Evolutionary conservation across 2,797 vertebrate genomes (phyloP).

Genomic region (Neopelma chrysocephalum): DNA sequence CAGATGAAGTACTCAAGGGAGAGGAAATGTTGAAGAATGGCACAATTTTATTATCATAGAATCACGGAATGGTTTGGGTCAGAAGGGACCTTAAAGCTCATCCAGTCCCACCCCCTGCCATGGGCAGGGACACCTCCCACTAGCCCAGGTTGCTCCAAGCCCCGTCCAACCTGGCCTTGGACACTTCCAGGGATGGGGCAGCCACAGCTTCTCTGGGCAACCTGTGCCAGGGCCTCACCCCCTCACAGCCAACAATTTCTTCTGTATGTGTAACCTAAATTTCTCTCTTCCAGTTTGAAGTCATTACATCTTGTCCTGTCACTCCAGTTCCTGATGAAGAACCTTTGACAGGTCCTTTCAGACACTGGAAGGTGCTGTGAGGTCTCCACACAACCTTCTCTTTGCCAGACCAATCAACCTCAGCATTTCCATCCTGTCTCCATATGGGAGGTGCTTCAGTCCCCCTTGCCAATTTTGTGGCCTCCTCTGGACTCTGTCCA

Average conservation of each 20-base stretch:
- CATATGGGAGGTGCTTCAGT: not conserved
- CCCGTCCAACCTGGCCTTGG: not conserved
- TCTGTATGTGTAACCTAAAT: not conserved
- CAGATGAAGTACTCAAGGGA: not conserved
- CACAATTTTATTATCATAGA: rapidly evolving
- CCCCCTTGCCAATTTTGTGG: rapidly evolving
- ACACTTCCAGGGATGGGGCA: not conserved
- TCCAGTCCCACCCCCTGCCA: rapidly evolving
- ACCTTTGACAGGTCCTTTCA: not conserved
- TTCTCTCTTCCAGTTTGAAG: not conserved
- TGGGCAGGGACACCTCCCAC: not conserved
- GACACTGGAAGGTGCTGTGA: not conserved
- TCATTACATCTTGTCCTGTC: not conserved
- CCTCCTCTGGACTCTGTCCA: not conserved
- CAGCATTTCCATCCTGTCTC: not conserved
- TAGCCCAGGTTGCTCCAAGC: not conserved
- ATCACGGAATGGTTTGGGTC: not conserved
- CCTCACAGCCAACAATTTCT: not conserved
- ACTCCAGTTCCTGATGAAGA: not conserved
- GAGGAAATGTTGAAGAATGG: not conserved
- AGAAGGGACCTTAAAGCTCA: rapidly evolving
- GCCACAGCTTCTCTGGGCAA: not conserved
- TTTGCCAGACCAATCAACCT: not conserved
- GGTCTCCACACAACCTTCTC: not conserved
- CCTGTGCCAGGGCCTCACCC: not conserved